Conservation (phyloP, 2,797 vertebrate species). For the Melanitta fusca region DNA sequence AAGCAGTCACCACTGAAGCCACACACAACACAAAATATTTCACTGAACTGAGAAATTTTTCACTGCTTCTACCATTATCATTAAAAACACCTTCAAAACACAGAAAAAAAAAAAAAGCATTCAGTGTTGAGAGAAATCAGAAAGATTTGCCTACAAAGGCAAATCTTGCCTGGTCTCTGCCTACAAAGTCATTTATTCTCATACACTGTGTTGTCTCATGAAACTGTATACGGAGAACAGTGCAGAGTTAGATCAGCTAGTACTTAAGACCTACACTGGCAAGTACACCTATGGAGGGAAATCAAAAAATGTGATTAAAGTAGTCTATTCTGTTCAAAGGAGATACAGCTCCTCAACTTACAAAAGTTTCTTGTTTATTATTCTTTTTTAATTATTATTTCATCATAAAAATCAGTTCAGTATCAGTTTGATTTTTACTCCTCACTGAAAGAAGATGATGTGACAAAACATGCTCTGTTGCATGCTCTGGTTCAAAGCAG, state of each 20-base stretch:
- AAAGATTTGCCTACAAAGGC: neutral
- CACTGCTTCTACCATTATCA: neutral
- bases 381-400: neutral
- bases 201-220: rapidly evolving
- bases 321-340: neutral
- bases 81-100: neutral
- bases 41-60: neutral
- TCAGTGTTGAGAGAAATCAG: neutral
- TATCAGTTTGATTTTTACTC: neutral
- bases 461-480: neutral
- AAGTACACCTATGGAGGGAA: neutral
- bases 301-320: neutral
- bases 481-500: neutral
- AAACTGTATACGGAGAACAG: neutral
- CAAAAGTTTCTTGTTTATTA: neutral
- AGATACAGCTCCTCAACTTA: neutral
- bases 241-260: neutral
- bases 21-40: neutral
- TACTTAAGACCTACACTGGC: neutral
- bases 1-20: neutral
- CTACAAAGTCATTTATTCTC: neutral
- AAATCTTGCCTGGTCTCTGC: neutral
- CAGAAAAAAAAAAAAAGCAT: neutral
- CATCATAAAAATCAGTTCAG: neutral
- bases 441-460: neutral